These are phyloP conservation scores for Phylloscopus whistleri DNA, from an alignment of 2,113 vertebrate species.

Conservation along the genomic window DNA sequence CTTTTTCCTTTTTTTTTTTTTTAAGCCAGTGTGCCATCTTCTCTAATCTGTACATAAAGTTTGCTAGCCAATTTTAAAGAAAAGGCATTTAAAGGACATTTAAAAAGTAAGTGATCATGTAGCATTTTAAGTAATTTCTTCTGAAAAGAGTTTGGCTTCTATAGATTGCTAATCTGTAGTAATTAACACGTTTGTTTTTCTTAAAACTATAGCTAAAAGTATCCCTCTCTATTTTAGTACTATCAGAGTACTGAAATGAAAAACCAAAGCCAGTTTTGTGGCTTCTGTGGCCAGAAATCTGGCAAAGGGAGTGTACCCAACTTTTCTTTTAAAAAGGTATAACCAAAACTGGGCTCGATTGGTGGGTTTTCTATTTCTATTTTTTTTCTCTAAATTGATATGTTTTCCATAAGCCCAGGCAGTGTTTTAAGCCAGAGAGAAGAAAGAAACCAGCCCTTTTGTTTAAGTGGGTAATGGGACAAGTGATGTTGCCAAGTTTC, in stretches of 20 bases:
- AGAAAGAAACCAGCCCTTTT: conserved; percentile 8
- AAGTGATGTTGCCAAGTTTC: conserved; percentile 28
- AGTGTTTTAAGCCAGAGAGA: conserved; percentile 1
- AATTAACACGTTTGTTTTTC: background rate
- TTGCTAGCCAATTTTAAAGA: conserved; percentile 23
- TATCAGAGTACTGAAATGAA: conserved; percentile 10
- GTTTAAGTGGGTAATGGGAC: conserved; percentile 47
- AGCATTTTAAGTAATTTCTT: conserved; percentile 16
- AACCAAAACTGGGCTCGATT: background rate
- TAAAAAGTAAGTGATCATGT: background rate
- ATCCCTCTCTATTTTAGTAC: background rate
- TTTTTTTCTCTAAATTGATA: background rate
- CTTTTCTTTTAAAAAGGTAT: background rate
- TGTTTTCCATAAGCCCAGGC: background rate
- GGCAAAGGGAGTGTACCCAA: background rate
- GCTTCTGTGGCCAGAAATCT: background rate
- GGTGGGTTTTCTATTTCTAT: background rate
- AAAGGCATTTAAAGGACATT: background rate
- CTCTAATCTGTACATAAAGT: conserved; percentile 55
- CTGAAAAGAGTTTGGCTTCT: conserved; percentile 7
- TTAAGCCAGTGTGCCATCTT: conserved; percentile 78
- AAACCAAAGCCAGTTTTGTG: background rate
- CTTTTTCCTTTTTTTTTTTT: conserved; percentile 33
- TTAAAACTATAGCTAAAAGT: background rate
- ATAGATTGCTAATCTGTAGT: background rate